phyloP scores from a whole-genome alignment of 2,113 vertebrate species.

The Verasper variegatus region DNA sequence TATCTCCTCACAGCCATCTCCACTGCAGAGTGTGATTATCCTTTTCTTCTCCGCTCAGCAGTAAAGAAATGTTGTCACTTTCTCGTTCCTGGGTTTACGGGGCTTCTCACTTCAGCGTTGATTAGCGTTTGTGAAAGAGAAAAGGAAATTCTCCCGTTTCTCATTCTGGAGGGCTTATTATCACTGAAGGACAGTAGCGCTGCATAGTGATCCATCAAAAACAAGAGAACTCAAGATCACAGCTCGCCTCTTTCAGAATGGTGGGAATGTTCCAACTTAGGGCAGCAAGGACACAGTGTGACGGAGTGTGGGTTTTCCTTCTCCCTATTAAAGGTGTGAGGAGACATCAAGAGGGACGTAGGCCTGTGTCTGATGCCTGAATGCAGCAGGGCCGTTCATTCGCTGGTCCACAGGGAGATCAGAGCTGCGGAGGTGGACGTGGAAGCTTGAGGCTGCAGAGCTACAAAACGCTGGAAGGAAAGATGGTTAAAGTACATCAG shows the following conservation, averaged over 20 bases:
- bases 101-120: slow-evolving; percentile 38
- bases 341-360: slow-evolving; percentile 12
- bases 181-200: background rate
- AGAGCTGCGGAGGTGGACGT: too few relatives aligned
- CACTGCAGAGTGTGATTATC: slow-evolving; percentile 50
- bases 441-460: too few relatives aligned
- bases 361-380: slow-evolving; percentile 7
- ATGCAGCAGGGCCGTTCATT: background rate
- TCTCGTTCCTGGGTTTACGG: background rate
- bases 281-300: slow-evolving; percentile 3
- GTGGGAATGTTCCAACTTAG: background rate
- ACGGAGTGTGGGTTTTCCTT: slow-evolving; percentile 15
- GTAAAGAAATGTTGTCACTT: slow-evolving; percentile 31
- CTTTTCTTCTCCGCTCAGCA: slow-evolving; percentile 42
- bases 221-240: slow-evolving; percentile 6
- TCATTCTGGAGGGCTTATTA: slow-evolving; percentile 30
- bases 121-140: slow-evolving; percentile 41
- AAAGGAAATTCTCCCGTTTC: background rate
- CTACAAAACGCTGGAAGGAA: too few relatives aligned
- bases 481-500: too few relatives aligned
- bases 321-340: slow-evolving; percentile 12
- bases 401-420: slow-evolving; percentile 23
- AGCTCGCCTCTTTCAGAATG: slow-evolving; percentile 14
- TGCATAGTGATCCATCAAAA: slow-evolving; percentile 23
- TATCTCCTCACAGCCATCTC: slow-evolving; percentile 60